Evolutionary conservation across 2,797 vertebrate species (phyloP).

Genomic region (Hipposideros larvatus): DNA sequence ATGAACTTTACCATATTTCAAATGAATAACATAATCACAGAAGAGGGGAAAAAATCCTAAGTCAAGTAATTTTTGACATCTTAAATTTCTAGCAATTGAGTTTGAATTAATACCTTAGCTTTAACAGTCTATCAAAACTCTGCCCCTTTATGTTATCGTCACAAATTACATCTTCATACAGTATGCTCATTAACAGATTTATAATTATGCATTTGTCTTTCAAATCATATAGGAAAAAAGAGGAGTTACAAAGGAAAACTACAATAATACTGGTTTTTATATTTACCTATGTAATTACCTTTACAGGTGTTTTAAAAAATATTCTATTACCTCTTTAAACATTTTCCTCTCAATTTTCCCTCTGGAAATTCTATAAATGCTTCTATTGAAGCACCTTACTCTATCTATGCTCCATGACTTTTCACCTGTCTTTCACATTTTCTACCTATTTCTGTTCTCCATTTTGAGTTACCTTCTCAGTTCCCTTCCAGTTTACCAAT

Average conservation of each 20-base stretch:
- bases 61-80: too few relatives aligned
- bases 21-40: background rate
- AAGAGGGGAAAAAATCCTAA: background rate
- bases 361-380: background rate
- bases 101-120: background rate
- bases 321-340: background rate
- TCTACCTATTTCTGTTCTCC: background rate
- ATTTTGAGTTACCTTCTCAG: background rate
- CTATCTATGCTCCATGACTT: background rate
- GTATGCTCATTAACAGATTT: background rate
- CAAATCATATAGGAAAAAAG: background rate
- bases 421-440: background rate
- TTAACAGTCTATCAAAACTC: background rate
- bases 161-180: background rate
- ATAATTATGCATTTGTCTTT: slow-evolving; percentile 5
- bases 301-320: background rate
- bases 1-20: background rate
- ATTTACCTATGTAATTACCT: slow-evolving; percentile 28
- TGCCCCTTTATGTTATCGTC: background rate
- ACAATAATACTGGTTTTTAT: background rate
- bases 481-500: background rate
- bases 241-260: background rate
- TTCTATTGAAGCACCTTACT: background rate
- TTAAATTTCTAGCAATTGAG: slow-evolving; percentile 23
- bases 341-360: background rate